These are phyloP conservation scores for Cremastobaeus sp. DNA, from an alignment of 2,888 invertebrate species.

Conservation along the genomic window DNA sequence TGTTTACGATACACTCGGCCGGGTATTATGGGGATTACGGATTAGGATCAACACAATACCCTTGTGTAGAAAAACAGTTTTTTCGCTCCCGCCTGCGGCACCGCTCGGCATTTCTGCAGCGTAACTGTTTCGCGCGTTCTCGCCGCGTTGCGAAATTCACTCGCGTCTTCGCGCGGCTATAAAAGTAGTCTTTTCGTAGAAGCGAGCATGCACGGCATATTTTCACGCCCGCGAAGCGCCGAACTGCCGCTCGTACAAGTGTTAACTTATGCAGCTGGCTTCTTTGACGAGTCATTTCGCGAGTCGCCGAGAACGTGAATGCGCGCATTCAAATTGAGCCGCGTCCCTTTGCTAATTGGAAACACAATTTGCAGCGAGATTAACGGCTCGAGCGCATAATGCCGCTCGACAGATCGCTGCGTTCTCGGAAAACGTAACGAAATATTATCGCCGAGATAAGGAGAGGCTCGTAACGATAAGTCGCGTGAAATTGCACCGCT, in stretches of 20 bases:
- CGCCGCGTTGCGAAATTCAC: slow-evolving; percentile 38
- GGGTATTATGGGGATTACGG: slow-evolving; percentile 20
- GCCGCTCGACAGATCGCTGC: neutral
- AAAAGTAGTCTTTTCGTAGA: slow-evolving; percentile 52
- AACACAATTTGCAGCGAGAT: neutral
- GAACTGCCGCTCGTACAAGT: slow-evolving; percentile 30
- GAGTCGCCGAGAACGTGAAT: slow-evolving; percentile 31
- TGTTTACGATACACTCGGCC: slow-evolving; percentile 29
- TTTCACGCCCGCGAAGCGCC: slow-evolving; percentile 40
- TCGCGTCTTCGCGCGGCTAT: slow-evolving; percentile 40
- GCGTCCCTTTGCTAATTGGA: slow-evolving; percentile 29
- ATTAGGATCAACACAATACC: slow-evolving; percentile 22
- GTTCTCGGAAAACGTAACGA: neutral
- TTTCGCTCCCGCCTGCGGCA: neutral
- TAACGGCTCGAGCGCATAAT: neutral
- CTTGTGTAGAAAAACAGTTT: slow-evolving; percentile 28
- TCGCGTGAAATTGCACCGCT: slow-evolving; percentile 8
- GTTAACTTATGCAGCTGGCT: slow-evolving; percentile 37
- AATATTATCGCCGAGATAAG: slow-evolving; percentile 32
- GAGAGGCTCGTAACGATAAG: slow-evolving; percentile 1
- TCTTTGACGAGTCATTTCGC: slow-evolving; percentile 23
- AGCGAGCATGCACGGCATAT: slow-evolving; percentile 49
- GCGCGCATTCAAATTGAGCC: slow-evolving; percentile 34
- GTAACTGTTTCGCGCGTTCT: slow-evolving; percentile 17
- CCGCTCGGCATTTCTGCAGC: slow-evolving; percentile 11